Evolutionary conservation across 2,888 invertebrate species (phyloP), one percentile per base, ranked within the genome.

Genomic region (Heliconius charithonia): DNA sequence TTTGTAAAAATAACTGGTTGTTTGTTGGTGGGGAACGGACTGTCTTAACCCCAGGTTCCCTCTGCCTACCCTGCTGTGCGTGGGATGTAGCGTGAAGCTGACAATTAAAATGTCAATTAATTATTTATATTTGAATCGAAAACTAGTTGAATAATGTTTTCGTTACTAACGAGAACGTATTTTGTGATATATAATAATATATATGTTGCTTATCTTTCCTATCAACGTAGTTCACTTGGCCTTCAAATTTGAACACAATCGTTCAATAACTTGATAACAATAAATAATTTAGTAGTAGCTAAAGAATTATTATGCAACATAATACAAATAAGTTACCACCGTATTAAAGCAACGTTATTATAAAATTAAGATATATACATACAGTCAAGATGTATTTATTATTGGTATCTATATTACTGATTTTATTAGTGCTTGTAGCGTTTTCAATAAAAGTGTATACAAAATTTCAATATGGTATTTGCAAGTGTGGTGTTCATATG

Each of bases 401-500:
- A 12, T 7, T 37, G 12, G 37, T 72, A 25, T 37, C n/a, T 37
- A 59, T n/a, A 4, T 59, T 72, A 16, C 3, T 72, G 0, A 37
- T 59, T n/a, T 10, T 72, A 12, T 37, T 72, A 16, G 56, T 72
- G 22, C 2, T 71, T 29, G 9, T 72, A n/a, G 13, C 13, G 3
- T 72, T 72, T 37, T 72, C 72, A 59, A 59, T 59, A 59, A 72
- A 72, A 0, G 16, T 72, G n/a, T 72, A 72, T 37, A 32, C 32
- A 25, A 72, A 25, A n/a, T 59, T 72, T 12, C 32, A 27, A 45
- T 6, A 63, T 45, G 22, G 22, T 2, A 27, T 74, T 27, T 74
- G 74, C 9, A 62, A 74, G 7, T 74, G 41, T 13, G 29, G 45
- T 45, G 9, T 22, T 41, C 62, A 74, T 22, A 65, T 74, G 74